Base-by-base conservation (phyloP, 2,888 invertebrate genomes). In the Andricus curvator region DNA sequence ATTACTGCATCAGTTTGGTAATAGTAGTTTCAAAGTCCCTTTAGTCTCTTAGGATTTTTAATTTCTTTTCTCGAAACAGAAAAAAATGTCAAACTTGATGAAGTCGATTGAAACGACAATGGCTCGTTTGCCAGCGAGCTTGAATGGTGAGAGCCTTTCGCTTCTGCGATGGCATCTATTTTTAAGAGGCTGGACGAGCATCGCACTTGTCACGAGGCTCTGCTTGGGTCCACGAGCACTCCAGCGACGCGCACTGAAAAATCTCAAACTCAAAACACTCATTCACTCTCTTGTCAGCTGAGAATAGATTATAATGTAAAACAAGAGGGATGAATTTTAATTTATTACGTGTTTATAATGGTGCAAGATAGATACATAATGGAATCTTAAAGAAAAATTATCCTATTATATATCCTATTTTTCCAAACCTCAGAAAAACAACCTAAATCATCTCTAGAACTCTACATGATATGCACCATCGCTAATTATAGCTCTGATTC, bases 121-220 rank as follows among this genome's bases (percentile, higher is more conserved):
- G 41, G 76, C 51, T 83, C 70, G 77, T 81, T 81, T 82, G 80
- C 78, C 11, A 77, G 22, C 66, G 20, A 65, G 64, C 64, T 25
- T 70, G 44, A 80, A 79, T 82, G 80, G 80, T 79, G 78, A 60
- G 77, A 66, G 80, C 81, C 79, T 33, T 79, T 80, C 78, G 67
- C 67, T 51, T 74, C 62, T 80, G 78, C 68, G 78, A 82, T 82
- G 76, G 80, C 25, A 68, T 84, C 85, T 86, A 86, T 88, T 88
- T 88, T 87, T 88, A 82, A 80, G 56, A 74, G 70, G 74, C 68
- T 37, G 41, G 77, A 37, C 64, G 78, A 81, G 80, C 64, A 60
- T 82, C 80, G 77, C 78, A 82, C 79, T 81, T 81, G 78, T 25
- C 62, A 74, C 76, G 41, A 70, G 80, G 62, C 70, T 78, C 51